phyloP scores from a whole-genome alignment of 2,113 vertebrate species.

The Gopherus evgoodei region DNA sequence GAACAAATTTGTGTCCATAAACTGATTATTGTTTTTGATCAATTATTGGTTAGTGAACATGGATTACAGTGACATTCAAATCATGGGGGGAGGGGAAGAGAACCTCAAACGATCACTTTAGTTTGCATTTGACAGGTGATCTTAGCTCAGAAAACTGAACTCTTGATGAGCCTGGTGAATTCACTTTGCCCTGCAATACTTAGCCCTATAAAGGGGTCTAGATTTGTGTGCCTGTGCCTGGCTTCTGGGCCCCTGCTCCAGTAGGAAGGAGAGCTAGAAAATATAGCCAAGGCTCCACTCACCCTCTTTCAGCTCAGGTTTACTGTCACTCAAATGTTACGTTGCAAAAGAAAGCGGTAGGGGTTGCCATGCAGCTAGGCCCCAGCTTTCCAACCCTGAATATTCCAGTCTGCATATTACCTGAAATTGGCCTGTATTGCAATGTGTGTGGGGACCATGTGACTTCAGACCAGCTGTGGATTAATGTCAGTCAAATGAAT shows the following conservation, averaged over 20 bases:
- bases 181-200: neutral
- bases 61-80: no score
- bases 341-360: neutral
- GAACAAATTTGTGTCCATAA: neutral
- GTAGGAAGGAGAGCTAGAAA: neutral
- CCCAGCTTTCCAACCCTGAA: neutral
- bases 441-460: fast-evolving
- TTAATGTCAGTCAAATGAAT: neutral
- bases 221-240: neutral
- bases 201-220: neutral
- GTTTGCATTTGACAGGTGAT: neutral
- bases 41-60: no score
- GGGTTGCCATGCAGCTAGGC: neutral
- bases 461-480: neutral
- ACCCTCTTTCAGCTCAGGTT: no score
- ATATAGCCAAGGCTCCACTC: neutral
- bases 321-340: neutral
- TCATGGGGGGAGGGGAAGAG: no score
- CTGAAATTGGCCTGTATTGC: fast-evolving
- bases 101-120: neutral
- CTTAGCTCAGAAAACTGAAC: neutral
- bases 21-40: neutral
- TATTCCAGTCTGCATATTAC: no score
- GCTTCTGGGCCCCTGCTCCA: neutral
- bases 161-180: neutral